A percentile compares a stretch with the other conserved stretches of the same genome.
These are phyloP conservation scores for Xanthorhoe spadicearia DNA, from an alignment of 2,888 invertebrate species.

Conservation along the genomic window DNA sequence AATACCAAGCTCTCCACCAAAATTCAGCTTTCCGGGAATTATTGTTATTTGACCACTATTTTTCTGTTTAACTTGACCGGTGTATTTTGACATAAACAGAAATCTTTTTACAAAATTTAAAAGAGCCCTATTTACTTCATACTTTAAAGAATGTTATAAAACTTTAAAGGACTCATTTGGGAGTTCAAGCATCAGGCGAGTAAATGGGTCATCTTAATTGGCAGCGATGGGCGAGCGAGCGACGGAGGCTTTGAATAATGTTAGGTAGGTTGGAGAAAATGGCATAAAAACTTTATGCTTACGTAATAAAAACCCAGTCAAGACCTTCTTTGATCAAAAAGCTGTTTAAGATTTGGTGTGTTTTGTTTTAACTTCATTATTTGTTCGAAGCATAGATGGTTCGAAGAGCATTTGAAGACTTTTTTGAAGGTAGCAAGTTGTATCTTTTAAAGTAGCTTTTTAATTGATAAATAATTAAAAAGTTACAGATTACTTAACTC, in stretches of 20 bases:
- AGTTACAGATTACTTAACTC: too few species aligned
- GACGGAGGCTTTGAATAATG: not conserved
- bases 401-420: too few species aligned
- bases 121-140: not conserved
- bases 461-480: too few species aligned
- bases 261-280: not conserved
- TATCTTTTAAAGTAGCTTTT: not conserved
- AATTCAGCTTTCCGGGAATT: too few species aligned
- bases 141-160: not conserved
- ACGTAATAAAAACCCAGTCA: not conserved
- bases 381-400: too few species aligned
- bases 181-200: constrained; percentile 7
- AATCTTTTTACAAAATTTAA: not conserved
- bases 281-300: not conserved
- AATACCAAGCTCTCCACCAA: too few species aligned
- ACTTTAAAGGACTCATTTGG: constrained; percentile 4
- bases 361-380: not conserved
- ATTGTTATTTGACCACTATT: too few species aligned
- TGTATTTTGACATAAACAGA: not conserved
- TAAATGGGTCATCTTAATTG: constrained; percentile 25
- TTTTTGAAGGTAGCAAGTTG: not conserved
- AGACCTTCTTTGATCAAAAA: not conserved
- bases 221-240: constrained; percentile 13
- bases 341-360: not conserved
- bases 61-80: too few species aligned